These are phyloP conservation scores for Chrysolina americana DNA, from an alignment of 2,888 invertebrate species.

Conservation along the genomic window DNA sequence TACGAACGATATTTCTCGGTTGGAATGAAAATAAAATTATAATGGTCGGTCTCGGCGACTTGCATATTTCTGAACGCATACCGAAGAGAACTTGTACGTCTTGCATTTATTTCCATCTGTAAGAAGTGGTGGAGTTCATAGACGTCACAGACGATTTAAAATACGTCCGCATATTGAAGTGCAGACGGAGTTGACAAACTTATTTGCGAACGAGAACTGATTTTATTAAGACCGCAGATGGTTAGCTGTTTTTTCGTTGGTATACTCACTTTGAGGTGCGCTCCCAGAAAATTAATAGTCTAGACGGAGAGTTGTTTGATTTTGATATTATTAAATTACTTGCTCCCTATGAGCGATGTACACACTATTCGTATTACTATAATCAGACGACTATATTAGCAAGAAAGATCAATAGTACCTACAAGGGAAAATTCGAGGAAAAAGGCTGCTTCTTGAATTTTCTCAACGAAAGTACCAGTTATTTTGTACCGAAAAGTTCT, in stretches of 20 bases:
- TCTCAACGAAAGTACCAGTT: too few relatives aligned
- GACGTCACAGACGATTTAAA: slow-evolving; percentile 6
- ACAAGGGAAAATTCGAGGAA: too few relatives aligned
- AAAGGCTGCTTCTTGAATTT: too few relatives aligned
- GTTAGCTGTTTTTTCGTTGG: background rate
- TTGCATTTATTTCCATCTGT: slow-evolving; percentile 20
- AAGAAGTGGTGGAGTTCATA: slow-evolving; percentile 15
- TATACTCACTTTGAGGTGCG: background rate
- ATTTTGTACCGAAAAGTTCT: too few relatives aligned
- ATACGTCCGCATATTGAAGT: background rate
- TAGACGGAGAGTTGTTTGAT: background rate
- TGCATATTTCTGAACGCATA: slow-evolving; percentile 32
- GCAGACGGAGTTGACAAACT: background rate
- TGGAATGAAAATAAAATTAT: slow-evolving; percentile 36
- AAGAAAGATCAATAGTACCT: background rate
- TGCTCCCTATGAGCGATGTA: too few relatives aligned
- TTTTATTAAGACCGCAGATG: background rate
- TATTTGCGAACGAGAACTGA: background rate
- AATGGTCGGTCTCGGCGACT: slow-evolving; percentile 26
- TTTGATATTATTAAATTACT: too few relatives aligned
- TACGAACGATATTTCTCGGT: slow-evolving; percentile 27
- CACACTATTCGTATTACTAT: background rate
- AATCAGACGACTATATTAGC: too few relatives aligned
- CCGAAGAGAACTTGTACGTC: slow-evolving; percentile 17
- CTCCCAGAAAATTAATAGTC: background rate